A percentile compares a stretch with the other conserved stretches of the same genome.
Evolutionary conservation across 2,113 vertebrate genomes (phyloP).

Genomic region (Anguilla rostrata): DNA sequence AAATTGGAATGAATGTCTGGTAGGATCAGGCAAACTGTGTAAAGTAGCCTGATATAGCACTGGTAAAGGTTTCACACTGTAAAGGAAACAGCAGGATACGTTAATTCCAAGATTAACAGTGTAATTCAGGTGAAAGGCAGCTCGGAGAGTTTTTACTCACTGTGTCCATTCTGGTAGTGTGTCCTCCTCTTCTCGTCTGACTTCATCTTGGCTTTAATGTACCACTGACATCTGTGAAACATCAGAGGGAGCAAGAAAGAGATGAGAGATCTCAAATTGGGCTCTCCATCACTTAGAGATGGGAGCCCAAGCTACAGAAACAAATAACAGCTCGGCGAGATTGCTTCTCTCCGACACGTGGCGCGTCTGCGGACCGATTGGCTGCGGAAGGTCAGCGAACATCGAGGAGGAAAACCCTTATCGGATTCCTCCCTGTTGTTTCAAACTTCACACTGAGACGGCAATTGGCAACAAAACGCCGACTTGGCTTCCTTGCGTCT

Average conservation of each 20-base stretch:
- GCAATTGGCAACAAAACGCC: neutral
- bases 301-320: neutral
- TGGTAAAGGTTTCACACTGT: neutral
- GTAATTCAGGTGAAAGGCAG: neutral
- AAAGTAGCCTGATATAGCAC: neutral
- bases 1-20: neutral
- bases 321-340: constrained; percentile 4
- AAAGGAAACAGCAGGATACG: neutral
- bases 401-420: constrained; percentile 9
- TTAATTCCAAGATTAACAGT: neutral
- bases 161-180: constrained; percentile 86
- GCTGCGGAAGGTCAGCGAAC: constrained; percentile 21
- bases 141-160: constrained; percentile 58
- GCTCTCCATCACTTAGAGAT: constrained; percentile 4
- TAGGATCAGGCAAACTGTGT: neutral
- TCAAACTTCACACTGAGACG: neutral
- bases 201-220: constrained; percentile 98
- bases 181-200: constrained; percentile 93
- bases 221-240: constrained; percentile 88
- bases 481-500: neutral
- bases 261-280: constrained; percentile 14
- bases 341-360: neutral
- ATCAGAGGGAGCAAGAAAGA: constrained; percentile 23
- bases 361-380: neutral
- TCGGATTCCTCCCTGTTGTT: constrained; percentile 5